phyloP scores from a whole-genome alignment of 2,888 invertebrate species.

The Rhaphigaster nebulosa region DNA sequence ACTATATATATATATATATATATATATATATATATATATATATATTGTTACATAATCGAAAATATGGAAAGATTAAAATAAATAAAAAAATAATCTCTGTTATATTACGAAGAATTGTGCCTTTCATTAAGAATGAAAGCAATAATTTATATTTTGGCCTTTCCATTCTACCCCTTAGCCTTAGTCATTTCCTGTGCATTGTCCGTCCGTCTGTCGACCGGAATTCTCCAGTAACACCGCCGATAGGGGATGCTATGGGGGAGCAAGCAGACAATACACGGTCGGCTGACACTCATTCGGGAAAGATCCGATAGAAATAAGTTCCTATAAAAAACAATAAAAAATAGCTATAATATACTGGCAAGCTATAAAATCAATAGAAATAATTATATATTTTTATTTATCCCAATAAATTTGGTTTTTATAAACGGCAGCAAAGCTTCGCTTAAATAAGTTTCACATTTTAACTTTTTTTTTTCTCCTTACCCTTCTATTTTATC shows the following conservation, averaged over 20 bases:
- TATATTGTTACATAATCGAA: no score
- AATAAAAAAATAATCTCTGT: no score
- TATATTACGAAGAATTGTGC: neutral
- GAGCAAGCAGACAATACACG: neutral
- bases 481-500: no score
- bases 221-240: neutral
- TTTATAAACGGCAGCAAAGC: no score
- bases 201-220: neutral
- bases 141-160: constrained; percentile 1
- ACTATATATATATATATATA: no score
- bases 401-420: no score
- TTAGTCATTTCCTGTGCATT: neutral
- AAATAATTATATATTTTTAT: neutral
- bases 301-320: neutral
- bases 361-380: neutral
- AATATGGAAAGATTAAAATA: no score
- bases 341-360: neutral
- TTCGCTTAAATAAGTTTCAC: no score
- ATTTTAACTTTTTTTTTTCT: no score
- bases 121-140: neutral
- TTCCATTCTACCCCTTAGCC: neutral
- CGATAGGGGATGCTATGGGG: neutral
- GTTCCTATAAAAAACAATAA: neutral
- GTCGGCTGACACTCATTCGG: neutral
- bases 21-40: no score